Base-by-base conservation (phyloP, 1,140 invertebrate species). In the Papilio machaon region DNA sequence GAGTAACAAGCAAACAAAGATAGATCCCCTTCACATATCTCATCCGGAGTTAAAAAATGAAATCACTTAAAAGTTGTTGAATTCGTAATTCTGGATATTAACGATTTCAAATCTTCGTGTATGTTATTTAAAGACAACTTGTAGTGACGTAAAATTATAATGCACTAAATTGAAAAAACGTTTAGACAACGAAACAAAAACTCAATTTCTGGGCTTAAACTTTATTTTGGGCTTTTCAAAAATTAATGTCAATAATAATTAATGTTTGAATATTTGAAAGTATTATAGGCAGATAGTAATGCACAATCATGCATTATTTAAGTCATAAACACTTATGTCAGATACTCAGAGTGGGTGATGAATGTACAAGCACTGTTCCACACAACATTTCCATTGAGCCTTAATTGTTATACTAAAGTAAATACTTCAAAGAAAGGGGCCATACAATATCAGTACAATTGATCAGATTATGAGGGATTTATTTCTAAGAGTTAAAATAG, bases 371-470 rank as follows among this genome's bases (percentile, higher is more conserved):
- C 23, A 67, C 30, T 70, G 23, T 15, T 70, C n/a, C n/a, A n/a
- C n/a, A n/a, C n/a, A n/a, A 70, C 23, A 38, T 70, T 70, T 70
- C 64, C 64, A 70, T 70, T 70, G 30, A 3, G 13, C 1, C 23
- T 38, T 35, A 70, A 70, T 70, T 70, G 13, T 35, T 35, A 70
- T 30, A 67, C 30, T 70, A 15, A 70, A 35, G 64, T 70, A 70
- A 70, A 70, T 15, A 70, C 64, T 70, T 70, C 2, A 70, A 3
- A 4, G 13, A 35, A 70, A 70, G 64, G 38, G 9, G 30, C 11
- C 30, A 2, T 35, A 15, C 23, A 13, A 30, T 64, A 64, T 13
- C 19, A 58, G n/a, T 17, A 64, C 19, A 10, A 70, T 35, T 35
- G 13, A 35, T 38, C n/a, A 10, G 30, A 38, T 70, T 67, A 67